A percentile compares a stretch with the other conserved stretches of the same genome.
Evolutionary conservation across 2,888 invertebrate species (phyloP).

Genomic region (Cosmia pyralina): DNA sequence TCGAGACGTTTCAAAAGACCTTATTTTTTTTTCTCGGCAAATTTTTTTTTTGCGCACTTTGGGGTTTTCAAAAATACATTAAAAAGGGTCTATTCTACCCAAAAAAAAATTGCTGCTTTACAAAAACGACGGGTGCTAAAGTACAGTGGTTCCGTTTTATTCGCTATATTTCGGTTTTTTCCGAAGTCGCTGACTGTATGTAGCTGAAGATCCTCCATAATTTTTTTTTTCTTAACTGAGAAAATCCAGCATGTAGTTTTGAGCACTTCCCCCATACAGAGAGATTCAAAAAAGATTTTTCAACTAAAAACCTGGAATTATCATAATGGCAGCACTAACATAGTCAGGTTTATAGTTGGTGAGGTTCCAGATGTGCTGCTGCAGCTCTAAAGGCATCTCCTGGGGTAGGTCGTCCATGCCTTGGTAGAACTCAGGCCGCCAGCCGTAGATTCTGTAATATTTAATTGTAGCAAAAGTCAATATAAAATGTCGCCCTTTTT

Average conservation of each 20-base stretch:
- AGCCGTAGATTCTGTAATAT: conserved; percentile 94
- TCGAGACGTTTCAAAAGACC: no score
- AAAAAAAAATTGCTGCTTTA: no score
- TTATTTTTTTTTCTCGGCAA: no score
- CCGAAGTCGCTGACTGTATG: no score
- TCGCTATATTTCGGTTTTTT: no score
- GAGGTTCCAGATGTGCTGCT: conserved; percentile 90
- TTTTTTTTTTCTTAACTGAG: not conserved
- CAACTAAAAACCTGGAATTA: not conserved
- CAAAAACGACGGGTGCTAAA: no score
- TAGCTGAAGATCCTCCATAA: no score
- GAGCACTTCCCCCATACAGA: not conserved
- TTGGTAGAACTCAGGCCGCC: conserved; percentile 96
- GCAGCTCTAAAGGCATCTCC: conserved; percentile 93
- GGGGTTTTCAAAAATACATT: no score
- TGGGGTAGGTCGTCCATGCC: conserved; percentile 92
- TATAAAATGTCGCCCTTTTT: not conserved
- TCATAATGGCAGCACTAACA: conserved; percentile 70
- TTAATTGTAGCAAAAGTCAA: not conserved
- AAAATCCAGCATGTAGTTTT: not conserved
- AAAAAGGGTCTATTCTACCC: no score
- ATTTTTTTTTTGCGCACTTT: no score
- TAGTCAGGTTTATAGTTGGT: conserved; percentile 78
- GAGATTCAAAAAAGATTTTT: not conserved
- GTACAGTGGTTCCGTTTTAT: no score